Base-by-base conservation (phyloP, 2,113 vertebrate genomes). In the Nibea albiflora region DNA sequence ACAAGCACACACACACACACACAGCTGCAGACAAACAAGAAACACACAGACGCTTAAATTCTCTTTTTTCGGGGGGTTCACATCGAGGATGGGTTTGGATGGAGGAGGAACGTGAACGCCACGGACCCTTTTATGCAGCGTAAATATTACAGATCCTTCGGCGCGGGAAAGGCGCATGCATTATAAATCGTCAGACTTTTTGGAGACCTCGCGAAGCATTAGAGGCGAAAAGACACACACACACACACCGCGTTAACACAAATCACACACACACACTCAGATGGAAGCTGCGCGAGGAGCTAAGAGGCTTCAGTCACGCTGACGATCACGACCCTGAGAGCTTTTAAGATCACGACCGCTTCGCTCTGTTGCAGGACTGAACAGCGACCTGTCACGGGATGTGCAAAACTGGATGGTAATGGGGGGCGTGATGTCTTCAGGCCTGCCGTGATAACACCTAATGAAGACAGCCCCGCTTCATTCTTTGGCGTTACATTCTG, bases 91-190 rank as follows among this genome's bases (percentile, higher is more conserved):
- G 75, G 47, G 63, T 81, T 85, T 68, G 60, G 28, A 2, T 68
- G 60, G 28, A 2, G 9, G 31, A 6, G 14, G 52, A 62, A 46
- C 3, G 52, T 50, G 57, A 52, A 46, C 15, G 42, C 17, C 4
- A 7, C 26, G 22, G 71, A 58, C 8, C 20, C 56, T 69, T 28
- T 46, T 7, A 42, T n/a, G 63, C 31, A 4, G 19, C 28, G 75
- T 86, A 56, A 82, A 85, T 85, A 81, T 86, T 80, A 84, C 46
- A 88, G 78, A 60, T 71, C 60, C 49, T 49, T 15, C 35, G 74
- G 54, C n/a, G 31, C 52, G 54, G 73, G 46, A 10, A 3, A 16
- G 35, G 42, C 10, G 0, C 62, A 86, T 88, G 73, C 57, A 86
- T 89, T 87, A 89, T 82, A 31, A 65, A 87, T 62, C 10, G 26